Evolutionary conservation across 2,113 vertebrate species (phyloP).

Genomic region (Lampris megalopsis): DNA sequence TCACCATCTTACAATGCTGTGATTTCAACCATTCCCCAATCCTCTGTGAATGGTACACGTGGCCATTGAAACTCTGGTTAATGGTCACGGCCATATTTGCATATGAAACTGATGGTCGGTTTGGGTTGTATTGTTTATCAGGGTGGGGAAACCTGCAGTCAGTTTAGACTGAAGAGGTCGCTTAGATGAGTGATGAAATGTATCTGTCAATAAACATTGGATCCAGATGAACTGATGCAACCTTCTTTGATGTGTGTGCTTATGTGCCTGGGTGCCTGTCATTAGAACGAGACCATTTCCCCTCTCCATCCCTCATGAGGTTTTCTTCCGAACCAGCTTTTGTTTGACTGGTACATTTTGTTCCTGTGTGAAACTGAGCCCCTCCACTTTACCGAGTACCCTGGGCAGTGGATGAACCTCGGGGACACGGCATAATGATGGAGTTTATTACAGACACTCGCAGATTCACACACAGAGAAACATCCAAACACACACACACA

Average conservation of each 20-base stretch:
- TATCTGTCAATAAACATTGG: no score
- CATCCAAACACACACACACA: constrained; percentile 21
- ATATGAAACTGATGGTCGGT: no score
- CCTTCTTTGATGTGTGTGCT: not conserved
- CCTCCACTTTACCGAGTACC: constrained; percentile 40
- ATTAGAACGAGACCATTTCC: constrained; percentile 40
- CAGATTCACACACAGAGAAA: constrained; percentile 32
- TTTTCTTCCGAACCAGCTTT: constrained; percentile 52
- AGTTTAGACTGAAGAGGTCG: no score
- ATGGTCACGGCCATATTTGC: no score
- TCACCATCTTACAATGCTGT: no score
- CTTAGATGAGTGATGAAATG: no score
- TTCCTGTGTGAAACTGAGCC: constrained; percentile 48
- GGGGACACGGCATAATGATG: constrained; percentile 32
- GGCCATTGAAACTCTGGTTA: no score
- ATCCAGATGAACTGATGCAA: no score
- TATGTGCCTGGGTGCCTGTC: constrained; percentile 2
- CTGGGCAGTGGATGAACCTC: constrained; percentile 28
- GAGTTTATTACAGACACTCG: constrained; percentile 48
- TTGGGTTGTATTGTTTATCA: no score
- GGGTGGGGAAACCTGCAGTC: no score
- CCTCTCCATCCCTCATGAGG: constrained; percentile 35
- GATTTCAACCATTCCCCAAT: no score
- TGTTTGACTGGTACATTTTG: constrained; percentile 29
- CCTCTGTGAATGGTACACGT: no score